Percentiles rank a stretch among this genome's conserved stretches.
These are phyloP conservation scores for Drosophila ananassae DNA, from an alignment of 1,140 invertebrate genomes.

Conservation along the genomic window DNA sequence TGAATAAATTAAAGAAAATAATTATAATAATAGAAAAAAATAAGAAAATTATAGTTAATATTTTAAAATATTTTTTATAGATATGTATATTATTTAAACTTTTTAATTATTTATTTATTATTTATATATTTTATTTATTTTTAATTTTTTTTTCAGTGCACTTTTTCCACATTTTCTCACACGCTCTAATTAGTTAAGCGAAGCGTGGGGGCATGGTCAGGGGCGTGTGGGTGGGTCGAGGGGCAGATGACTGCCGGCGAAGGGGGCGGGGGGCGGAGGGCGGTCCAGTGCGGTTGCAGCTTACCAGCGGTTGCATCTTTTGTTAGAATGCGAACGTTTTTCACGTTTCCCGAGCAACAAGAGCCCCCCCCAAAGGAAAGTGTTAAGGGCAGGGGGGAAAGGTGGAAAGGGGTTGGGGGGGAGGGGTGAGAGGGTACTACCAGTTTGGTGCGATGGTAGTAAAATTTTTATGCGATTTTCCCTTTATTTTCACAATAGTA, in stretches of 20 bases:
- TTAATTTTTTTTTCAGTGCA: not conserved
- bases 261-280: no score
- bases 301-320: slow-evolving; percentile 70
- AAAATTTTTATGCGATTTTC: slow-evolving; percentile 63
- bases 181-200: slow-evolving; percentile 79
- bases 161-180: slow-evolving; percentile 62
- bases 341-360: slow-evolving; percentile 57
- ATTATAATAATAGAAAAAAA: no score
- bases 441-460: not conserved
- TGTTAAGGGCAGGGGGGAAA: slow-evolving; percentile 1
- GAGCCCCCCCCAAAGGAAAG: slow-evolving; percentile 9
- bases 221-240: no score
- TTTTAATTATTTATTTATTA: not conserved
- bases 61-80: not conserved
- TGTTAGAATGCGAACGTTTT: slow-evolving; percentile 60
- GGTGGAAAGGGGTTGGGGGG: no score
- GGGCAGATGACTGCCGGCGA: no score
- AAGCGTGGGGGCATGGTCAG: slow-evolving; percentile 57
- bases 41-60: no score
- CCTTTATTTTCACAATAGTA: slow-evolving; percentile 73
- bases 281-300: slow-evolving; percentile 22
- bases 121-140: not conserved
- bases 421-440: not conserved
- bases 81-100: not conserved
- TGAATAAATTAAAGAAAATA: not conserved